Conservation (phyloP, 2,113 vertebrate species). For the Pelmatolapia mariae region DNA sequence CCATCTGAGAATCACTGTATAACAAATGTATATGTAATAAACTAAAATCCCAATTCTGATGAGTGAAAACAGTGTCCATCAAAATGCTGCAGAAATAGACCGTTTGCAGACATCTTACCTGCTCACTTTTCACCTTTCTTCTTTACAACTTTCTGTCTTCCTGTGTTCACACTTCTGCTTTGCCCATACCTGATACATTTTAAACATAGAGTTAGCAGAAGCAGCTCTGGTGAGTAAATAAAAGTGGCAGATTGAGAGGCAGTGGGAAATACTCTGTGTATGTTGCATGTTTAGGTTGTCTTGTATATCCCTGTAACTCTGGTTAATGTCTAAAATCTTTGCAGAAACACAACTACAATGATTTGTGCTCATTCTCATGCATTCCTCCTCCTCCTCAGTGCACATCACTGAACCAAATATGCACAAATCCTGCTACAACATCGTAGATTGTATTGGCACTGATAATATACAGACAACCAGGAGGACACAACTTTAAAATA, state of each 20-base stretch:
- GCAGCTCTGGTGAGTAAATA: not conserved
- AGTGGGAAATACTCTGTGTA: not conserved
- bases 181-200: not conserved
- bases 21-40: not conserved
- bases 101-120: rapidly evolving
- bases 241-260: not conserved
- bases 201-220: not conserved
- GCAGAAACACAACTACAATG: not conserved
- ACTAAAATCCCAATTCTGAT: not conserved
- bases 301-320: not conserved
- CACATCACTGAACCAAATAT: not conserved
- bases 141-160: not conserved
- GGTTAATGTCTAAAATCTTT: not conserved
- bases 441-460: not conserved
- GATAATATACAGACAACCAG: not conserved
- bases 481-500: not conserved
- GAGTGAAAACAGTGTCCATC: not conserved
- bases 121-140: not conserved
- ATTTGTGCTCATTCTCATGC: not conserved
- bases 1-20: not conserved
- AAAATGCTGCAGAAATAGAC: not conserved
- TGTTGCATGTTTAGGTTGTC: not conserved
- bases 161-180: not conserved
- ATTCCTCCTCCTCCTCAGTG: not conserved
- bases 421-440: not conserved